A percentile compares a stretch with the other conserved stretches of the same genome.
Conservation (phyloP, 2,113 vertebrate species). For the Spea multiplicata region DNA sequence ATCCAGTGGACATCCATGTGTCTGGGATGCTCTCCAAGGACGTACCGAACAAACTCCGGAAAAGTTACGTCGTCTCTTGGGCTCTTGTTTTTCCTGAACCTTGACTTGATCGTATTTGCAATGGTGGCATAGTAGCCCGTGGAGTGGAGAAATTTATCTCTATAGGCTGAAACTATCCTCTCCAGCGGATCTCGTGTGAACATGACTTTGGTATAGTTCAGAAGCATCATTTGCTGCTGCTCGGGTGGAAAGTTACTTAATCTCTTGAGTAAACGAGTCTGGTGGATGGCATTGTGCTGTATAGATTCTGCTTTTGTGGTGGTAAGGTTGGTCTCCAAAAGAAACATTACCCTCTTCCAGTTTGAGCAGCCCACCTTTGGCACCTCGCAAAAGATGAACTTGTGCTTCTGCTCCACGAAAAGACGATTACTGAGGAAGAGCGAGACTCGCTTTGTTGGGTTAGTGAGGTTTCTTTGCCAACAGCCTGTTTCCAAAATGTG, state of each 20-base stretch:
- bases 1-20: slow-evolving; percentile 59
- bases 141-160: slow-evolving; percentile 59
- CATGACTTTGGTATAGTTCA: slow-evolving; percentile 61
- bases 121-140: slow-evolving; percentile 15
- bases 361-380: slow-evolving; percentile 65
- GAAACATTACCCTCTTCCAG: slow-evolving; percentile 61
- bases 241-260: slow-evolving; percentile 49
- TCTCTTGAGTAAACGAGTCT: slow-evolving; percentile 45
- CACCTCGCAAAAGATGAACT: slow-evolving; percentile 61
- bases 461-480: slow-evolving; percentile 45
- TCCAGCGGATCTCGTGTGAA: slow-evolving; percentile 62
- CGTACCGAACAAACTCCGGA: slow-evolving; percentile 58
- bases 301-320: not conserved
- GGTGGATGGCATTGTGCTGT: slow-evolving; percentile 48
- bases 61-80: slow-evolving; percentile 56
- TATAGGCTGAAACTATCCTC: slow-evolving; percentile 63
- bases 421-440: slow-evolving; percentile 44
- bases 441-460: slow-evolving; percentile 14
- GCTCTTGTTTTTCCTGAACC: slow-evolving; percentile 48
- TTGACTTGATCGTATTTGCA: slow-evolving; percentile 53
- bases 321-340: slow-evolving; percentile 52
- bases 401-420: slow-evolving; percentile 59
- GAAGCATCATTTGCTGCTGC: slow-evolving; percentile 45
- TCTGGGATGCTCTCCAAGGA: slow-evolving; percentile 12
- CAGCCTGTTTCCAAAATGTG: slow-evolving; percentile 49